Evolutionary conservation across 2,888 invertebrate species (phyloP), one percentile per base, ranked within the genome.

Genomic region (Cephus pygmeus): DNA sequence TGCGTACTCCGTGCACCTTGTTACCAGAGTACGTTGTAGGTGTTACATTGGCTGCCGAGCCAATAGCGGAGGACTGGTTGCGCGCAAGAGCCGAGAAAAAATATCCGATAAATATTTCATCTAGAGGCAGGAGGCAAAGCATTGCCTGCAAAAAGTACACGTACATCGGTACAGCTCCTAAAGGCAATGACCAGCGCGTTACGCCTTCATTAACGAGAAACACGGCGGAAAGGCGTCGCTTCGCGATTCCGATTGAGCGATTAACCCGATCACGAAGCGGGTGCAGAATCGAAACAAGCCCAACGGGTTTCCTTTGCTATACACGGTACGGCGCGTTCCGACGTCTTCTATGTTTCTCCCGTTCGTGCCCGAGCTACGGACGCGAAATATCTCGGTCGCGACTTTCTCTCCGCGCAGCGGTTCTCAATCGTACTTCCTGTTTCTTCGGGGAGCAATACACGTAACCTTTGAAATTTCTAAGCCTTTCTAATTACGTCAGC

Each of bases 371-470:
- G 68, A 75, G 75, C 34, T 23, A 82, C 85, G 86, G 83, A 84
- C 85, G 86, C 88, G 81, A 87, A 87, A 87, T 87, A 88, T 89
- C 87, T 88, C 86, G 89, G 87, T 89, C 87, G 88, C 85, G 79
- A 90, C 90, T 91, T 90, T 91, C 91, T 90, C 91, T 90, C 87
- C 78, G 84, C 78, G 33, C 91, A 90, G 90, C 77, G 91, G 87
- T 84, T 88, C 91, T 91, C 91, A 90, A 86, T 83, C 82, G 84
- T 2, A 71, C 90, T 91, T 91, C 91, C 91, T 90, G 88, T 86
- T 90, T 88, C 83, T 80, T 71, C 77, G 69, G 75, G 76, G 56
- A 56, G 15, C 2, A 9, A 3, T 23, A 56, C 9, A 56, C 56
- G 23, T 56, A 56, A 56, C 23, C 56, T 56, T 56, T 23, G 23